A percentile compares a stretch with the other conserved stretches of the same genome.
Conservation (phyloP, 1,140 invertebrate species). For the Papilio polytes region DNA sequence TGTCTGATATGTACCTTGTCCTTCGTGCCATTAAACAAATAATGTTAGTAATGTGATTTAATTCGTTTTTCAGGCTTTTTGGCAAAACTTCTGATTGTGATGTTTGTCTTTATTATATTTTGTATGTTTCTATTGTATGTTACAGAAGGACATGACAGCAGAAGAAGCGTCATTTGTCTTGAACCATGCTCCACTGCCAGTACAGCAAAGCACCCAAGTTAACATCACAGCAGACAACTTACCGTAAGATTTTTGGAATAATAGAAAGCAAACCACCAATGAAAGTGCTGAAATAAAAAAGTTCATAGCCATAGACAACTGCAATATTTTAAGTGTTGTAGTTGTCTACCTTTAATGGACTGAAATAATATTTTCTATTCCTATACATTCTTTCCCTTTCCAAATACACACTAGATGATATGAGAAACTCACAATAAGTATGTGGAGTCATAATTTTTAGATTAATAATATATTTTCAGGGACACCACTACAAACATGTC, state of each 20-base stretch:
- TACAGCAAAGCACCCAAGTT: slow-evolving; percentile 54
- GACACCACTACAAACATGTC: slow-evolving; percentile 65
- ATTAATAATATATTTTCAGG: slow-evolving; percentile 53
- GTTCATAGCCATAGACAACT: no score
- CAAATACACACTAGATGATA: no score
- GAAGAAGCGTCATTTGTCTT: slow-evolving; percentile 71
- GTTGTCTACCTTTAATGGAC: no score
- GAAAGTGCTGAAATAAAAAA: no score
- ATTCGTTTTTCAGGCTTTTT: background rate
- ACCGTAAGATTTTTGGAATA: slow-evolving; percentile 53
- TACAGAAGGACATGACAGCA: slow-evolving; percentile 73
- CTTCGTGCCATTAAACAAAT: no score
- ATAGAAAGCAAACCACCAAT: background rate
- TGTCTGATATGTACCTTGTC: background rate
- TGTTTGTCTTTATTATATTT: background rate
- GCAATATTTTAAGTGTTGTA: no score
- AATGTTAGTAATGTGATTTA: no score
- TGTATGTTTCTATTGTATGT: slow-evolving; percentile 32
- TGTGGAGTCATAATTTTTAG: no score
- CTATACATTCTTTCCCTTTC: no score
- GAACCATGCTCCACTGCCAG: slow-evolving; percentile 64
- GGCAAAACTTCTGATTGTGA: background rate
- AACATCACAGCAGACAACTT: slow-evolving; percentile 60
- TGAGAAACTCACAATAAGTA: no score
- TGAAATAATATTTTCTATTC: no score